Conservation (phyloP, 2,888 invertebrate species). For the Callyntrura sp. region DNA sequence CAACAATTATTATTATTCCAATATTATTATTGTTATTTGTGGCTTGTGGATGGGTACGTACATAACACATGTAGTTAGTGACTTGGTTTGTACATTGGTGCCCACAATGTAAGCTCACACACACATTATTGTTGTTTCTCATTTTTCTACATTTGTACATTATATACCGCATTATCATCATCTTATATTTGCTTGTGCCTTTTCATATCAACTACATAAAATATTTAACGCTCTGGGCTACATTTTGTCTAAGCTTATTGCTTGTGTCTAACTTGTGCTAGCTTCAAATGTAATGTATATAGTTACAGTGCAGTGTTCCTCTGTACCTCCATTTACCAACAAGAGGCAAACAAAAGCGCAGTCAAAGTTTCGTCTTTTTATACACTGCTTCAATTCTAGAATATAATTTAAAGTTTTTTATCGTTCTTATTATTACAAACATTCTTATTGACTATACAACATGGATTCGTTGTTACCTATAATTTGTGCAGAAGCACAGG, state of each 20-base stretch:
- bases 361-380: background rate
- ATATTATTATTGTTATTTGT: background rate
- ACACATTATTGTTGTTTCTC: background rate
- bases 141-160: background rate
- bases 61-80: background rate
- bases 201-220: conserved; percentile 2
- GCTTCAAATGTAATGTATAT: no score
- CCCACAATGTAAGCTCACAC: background rate
- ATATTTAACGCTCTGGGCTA: conserved; percentile 34
- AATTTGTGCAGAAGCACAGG: background rate
- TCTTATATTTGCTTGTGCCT: background rate
- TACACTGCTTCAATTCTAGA: background rate
- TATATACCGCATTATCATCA: background rate
- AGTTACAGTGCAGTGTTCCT: background rate
- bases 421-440: background rate
- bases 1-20: conserved; percentile 4
- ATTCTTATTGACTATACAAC: background rate
- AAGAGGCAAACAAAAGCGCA: background rate
- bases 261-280: background rate
- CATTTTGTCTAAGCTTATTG: background rate
- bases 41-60: background rate
- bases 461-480: background rate
- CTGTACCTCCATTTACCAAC: background rate
- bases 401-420: conserved; percentile 49
- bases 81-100: background rate